Conservation (phyloP, 2,888 invertebrate genomes). For the Carpatolechia fugitivella region DNA sequence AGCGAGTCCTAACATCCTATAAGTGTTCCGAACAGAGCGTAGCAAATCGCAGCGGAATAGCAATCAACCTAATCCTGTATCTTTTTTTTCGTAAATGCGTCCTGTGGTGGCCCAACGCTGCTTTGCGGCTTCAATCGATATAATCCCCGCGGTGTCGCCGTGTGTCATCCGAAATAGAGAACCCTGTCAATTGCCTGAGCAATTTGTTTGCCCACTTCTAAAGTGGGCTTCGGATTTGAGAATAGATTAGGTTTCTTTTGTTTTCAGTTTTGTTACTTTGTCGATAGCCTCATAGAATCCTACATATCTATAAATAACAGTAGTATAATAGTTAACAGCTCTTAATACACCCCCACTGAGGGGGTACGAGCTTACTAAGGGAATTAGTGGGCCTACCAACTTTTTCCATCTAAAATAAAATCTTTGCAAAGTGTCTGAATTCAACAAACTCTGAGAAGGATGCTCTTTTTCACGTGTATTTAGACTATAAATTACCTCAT, state of each 20-base stretch:
- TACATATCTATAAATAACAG: too few species aligned
- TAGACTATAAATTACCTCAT: conserved; percentile 72
- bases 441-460: neutral
- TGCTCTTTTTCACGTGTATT: conserved; percentile 27
- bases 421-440: neutral
- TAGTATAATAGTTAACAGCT: too few species aligned
- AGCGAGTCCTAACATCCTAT: conserved; percentile 27
- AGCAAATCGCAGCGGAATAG: conserved; percentile 34
- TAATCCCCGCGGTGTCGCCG: conserved; percentile 46
- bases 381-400: too few species aligned
- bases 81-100: conserved; percentile 41
- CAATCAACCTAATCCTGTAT: conserved; percentile 37
- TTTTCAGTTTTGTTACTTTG: conserved; percentile 25
- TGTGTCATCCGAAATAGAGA: conserved; percentile 59
- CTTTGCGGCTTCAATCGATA: conserved; percentile 48
- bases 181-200: conserved; percentile 59
- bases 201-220: conserved; percentile 68
- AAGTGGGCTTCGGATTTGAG: conserved; percentile 32
- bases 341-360: too few species aligned
- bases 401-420: neutral
- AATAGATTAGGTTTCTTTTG: conserved; percentile 11
- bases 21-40: conserved; percentile 17
- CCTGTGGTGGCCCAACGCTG: conserved; percentile 19
- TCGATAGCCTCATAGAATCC: too few species aligned
- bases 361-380: too few species aligned